Conservation (phyloP, 2,888 invertebrate species). For the Drosophila monieri region DNA sequence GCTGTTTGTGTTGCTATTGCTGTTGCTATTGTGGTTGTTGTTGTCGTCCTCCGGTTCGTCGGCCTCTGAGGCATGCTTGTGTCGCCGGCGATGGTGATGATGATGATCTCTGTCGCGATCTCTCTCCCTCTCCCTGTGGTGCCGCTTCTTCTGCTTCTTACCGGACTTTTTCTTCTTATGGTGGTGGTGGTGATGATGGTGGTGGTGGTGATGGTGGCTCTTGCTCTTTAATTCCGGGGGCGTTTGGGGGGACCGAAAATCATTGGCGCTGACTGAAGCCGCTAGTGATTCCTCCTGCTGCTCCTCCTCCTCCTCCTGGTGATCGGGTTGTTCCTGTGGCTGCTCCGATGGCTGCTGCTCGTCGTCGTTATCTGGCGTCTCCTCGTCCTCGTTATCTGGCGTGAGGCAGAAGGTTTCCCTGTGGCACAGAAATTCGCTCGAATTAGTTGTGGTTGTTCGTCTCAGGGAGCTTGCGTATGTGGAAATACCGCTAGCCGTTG, state of each 20-base stretch:
- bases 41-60: constrained; percentile 51
- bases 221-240: constrained; percentile 62
- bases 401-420: constrained; percentile 83
- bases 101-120: constrained; percentile 41
- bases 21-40: constrained; percentile 39
- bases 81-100: constrained; percentile 72
- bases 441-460: constrained; percentile 83
- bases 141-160: constrained; percentile 80
- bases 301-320: constrained; percentile 28
- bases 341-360: constrained; percentile 20
- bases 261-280: constrained; percentile 31
- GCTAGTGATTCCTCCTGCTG: constrained; percentile 46
- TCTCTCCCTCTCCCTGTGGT: constrained; percentile 67
- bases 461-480: constrained; percentile 83
- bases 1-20: constrained; percentile 43
- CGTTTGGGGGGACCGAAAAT: constrained; percentile 61
- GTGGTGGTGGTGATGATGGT: constrained; percentile 55
- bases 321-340: constrained; percentile 17
- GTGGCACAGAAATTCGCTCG: constrained; percentile 84
- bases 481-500: constrained; percentile 83
- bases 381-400: constrained; percentile 80
- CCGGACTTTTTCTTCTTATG: constrained; percentile 81
- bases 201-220: constrained; percentile 48
- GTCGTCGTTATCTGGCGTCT: constrained; percentile 52
- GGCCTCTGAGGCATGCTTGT: constrained; percentile 73